Evolutionary conservation across 2,797 vertebrate species (phyloP).

Genomic region (Halcyon chelicuti): DNA sequence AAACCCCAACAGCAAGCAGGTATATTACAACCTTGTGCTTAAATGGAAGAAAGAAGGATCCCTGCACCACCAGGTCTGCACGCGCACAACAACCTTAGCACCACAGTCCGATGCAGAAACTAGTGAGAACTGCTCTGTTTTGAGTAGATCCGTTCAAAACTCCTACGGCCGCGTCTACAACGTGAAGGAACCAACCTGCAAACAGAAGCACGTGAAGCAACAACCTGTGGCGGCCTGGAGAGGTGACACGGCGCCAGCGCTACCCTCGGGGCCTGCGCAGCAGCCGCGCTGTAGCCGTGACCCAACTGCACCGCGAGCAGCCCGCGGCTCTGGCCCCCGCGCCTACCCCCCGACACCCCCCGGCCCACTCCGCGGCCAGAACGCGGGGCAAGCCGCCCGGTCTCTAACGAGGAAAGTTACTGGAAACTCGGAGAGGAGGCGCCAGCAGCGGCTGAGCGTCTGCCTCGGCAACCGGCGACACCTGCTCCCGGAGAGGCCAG

Average conservation of each 20-base stretch:
- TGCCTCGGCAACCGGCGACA: rapidly evolving
- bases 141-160: rapidly evolving
- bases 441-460: rapidly evolving
- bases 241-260: background rate
- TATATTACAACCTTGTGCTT: rapidly evolving
- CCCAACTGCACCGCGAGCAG: too few species aligned
- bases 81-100: rapidly evolving
- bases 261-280: background rate
- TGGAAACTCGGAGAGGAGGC: too few species aligned
- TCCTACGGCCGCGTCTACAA: rapidly evolving
- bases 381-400: too few species aligned
- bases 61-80: background rate
- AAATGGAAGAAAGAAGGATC: rapidly evolving
- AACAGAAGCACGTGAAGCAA: background rate
- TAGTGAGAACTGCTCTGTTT: rapidly evolving
- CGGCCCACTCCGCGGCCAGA: background rate
- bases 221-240: background rate
- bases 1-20: rapidly evolving
- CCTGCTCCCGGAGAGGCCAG: background rate
- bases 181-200: background rate
- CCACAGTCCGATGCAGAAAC: rapidly evolving
- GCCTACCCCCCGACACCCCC: background rate
- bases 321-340: background rate
- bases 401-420: background rate
- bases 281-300: too few species aligned